Conservation (phyloP, 2,113 vertebrate species). For the Xiphorhynchus elegans region DNA sequence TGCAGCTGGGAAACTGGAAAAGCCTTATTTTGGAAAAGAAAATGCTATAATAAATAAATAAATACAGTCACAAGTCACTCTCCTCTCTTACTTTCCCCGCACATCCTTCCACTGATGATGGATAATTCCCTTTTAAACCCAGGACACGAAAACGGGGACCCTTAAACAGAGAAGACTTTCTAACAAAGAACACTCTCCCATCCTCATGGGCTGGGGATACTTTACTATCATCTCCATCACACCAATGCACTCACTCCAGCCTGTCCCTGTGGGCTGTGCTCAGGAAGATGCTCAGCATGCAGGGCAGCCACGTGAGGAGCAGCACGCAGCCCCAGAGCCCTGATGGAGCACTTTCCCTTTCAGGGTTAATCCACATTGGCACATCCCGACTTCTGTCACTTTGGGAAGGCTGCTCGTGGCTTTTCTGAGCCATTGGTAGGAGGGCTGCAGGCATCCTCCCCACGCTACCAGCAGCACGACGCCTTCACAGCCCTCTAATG, state of each 20-base stretch:
- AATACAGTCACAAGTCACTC: neutral
- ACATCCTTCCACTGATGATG: neutral
- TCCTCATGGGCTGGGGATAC: fast-evolving
- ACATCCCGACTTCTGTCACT: neutral
- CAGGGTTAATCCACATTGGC: neutral
- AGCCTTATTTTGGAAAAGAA: neutral
- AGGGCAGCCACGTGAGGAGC: neutral
- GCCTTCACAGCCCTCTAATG: neutral
- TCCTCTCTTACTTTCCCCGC: neutral
- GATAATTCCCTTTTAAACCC: neutral
- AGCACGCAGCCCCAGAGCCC: neutral
- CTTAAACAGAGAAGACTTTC: neutral
- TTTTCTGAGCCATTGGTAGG: neutral
- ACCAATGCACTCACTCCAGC: neutral
- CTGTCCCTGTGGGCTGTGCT: neutral
- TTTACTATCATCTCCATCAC: neutral
- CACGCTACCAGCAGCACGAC: neutral
- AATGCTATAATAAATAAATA: neutral
- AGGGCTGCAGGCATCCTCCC: neutral
- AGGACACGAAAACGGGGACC: neutral
- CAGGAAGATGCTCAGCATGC: neutral
- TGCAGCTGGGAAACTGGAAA: neutral
- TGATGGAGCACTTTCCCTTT: neutral
- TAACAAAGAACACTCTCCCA: neutral
- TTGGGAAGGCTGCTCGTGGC: neutral